Evolutionary conservation across 1,140 invertebrate genomes (phyloP), one percentile per base, ranked within the genome.

Genomic region (Leptinotarsa lineolata): DNA sequence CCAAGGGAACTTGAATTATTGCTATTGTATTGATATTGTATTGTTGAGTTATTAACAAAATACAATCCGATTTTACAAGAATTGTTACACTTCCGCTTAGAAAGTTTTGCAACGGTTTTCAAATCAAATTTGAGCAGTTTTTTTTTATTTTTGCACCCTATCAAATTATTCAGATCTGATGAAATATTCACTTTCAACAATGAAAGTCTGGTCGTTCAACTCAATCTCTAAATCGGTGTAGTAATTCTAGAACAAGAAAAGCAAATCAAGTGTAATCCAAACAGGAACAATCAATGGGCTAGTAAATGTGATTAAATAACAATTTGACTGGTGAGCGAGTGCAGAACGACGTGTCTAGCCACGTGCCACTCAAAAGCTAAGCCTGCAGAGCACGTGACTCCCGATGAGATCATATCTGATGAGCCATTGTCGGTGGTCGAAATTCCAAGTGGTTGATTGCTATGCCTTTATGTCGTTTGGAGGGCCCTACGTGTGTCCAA

Each of bases 371-470:
- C 66, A 70, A 74, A 70, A 64, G 46, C 45, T 20, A 46, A 68
- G 54, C 48, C 30, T 61, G 30, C 21, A 15, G n/a, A 30, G 24
- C 72, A 74, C 73, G 69, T 74, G 73, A 15, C 73, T 22, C 45
- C 69, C 15, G 73, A 74, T 74, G 73, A 74, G 73, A 74, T 74
- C 63, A 74, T 74, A 66, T 71, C 73, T 74, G 73, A 74, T 74
- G 72, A 73, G 39, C 54, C 67, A 73, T 73, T 73, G 72, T 73
- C 59, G 67, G 15, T 71, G 58, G 58, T 15, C 22, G 58, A 71
- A 71, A 83, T 68, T 73, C 72, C 76, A 72, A 76, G 24, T 72
- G 59, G 39, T 61, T 73, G 16, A 46, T 59, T 68, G 30, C 45
- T 45, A 65, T 24, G 63, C 63, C 15, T 24, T 39, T 24, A 39